These are phyloP conservation scores for Lamprologus callipterus DNA, from an alignment of 2,113 vertebrate genomes.

Conservation along the genomic window DNA sequence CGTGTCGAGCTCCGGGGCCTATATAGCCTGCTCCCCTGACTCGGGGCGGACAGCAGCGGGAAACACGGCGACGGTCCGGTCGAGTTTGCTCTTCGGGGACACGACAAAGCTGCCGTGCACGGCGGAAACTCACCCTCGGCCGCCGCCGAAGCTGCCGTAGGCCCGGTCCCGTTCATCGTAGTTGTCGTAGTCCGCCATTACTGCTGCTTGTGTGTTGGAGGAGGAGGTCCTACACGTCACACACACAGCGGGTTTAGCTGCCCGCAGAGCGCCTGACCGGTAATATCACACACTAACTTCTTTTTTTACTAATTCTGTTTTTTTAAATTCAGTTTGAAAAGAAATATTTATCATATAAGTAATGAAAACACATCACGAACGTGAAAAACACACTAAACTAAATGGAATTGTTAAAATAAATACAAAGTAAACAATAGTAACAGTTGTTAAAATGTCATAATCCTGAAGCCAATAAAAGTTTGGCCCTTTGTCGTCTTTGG, in stretches of 20 bases:
- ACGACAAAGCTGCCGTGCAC: background rate
- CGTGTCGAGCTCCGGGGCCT: background rate
- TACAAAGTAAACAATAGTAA: background rate
- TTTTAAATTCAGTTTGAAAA: background rate
- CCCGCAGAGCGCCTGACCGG: constrained; percentile 73
- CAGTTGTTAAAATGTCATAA: background rate
- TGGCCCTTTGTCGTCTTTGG: background rate
- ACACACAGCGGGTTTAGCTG: constrained; percentile 64
- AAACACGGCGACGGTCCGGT: background rate
- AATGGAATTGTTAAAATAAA: background rate
- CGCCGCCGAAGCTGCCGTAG: constrained; percentile 91
- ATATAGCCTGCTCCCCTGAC: background rate
- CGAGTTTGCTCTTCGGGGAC: background rate
- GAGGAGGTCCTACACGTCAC: constrained; percentile 83
- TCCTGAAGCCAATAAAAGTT: background rate
- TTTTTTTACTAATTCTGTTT: background rate
- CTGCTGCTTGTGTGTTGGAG: constrained; percentile 81
- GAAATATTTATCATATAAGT: background rate
- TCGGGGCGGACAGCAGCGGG: background rate
- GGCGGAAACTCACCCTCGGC: constrained; percentile 80
- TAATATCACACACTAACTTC: background rate
- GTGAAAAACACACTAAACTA: background rate
- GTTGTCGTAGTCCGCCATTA: constrained; percentile 94
- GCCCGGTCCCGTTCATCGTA: constrained; percentile 87
- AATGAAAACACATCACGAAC: background rate